These are phyloP conservation scores for Caenorhabditis zanzibari DNA, from an alignment of 2,888 invertebrate genomes.

Conservation along the genomic window DNA sequence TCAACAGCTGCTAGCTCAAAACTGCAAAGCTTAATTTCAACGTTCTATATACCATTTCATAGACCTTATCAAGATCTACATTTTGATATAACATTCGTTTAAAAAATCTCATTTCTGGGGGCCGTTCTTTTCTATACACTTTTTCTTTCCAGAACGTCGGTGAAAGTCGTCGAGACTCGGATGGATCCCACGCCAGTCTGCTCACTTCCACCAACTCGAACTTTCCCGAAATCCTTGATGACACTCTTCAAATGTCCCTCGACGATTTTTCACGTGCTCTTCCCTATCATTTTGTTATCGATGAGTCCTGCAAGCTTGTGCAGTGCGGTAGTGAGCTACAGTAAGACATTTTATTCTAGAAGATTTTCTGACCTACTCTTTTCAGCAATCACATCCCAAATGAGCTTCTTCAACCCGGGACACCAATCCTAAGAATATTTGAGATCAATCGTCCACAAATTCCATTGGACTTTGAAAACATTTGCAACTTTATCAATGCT, in stretches of 20 bases:
- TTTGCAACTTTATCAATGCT: conserved; percentile 83
- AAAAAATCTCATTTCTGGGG: no score
- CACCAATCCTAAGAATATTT: conserved; percentile 78
- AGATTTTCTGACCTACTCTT: not conserved
- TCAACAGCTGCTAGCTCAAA: no score
- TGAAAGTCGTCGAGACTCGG: conserved; percentile 52
- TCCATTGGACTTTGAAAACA: conserved; percentile 82
- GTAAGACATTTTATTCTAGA: conserved; percentile 61
- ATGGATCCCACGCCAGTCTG: conserved; percentile 47
- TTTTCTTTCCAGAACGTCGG: conserved; percentile 54
- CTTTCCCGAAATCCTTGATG: conserved; percentile 54
- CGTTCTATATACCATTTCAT: no score
- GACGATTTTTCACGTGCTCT: conserved; percentile 72
- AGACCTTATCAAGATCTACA: no score
- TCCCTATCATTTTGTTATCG: conserved; percentile 81
- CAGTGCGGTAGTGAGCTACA: conserved; percentile 79
- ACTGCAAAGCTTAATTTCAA: no score
- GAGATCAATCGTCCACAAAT: conserved; percentile 81
- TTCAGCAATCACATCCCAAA: conserved; percentile 78
- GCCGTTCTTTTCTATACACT: no score
- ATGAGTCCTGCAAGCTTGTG: conserved; percentile 79
- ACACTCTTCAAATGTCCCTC: conserved; percentile 49
- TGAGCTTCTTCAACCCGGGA: conserved; percentile 78
- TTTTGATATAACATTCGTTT: no score
- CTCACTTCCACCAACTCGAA: conserved; percentile 17